phyloP scores from a whole-genome alignment of 1,140 invertebrate species.

The Drosophila sp. region DNA sequence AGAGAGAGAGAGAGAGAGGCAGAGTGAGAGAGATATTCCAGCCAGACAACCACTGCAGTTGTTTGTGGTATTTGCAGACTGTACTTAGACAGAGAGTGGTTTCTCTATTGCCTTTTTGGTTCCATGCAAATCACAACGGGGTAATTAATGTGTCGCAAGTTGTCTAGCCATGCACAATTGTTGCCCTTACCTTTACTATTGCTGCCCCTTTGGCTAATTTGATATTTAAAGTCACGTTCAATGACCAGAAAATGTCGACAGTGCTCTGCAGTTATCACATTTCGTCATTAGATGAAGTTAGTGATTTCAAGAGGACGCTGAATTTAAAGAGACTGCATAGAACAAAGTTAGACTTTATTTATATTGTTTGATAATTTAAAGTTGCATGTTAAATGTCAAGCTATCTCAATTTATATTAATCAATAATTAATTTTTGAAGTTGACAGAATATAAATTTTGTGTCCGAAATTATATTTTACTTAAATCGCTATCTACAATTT shows the following conservation, averaged over 20 bases:
- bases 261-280: slow-evolving; percentile 10
- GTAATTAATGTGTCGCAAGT: slow-evolving; percentile 69
- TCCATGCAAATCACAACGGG: slow-evolving; percentile 70
- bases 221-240: slow-evolving; percentile 62
- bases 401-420: no score
- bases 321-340: not conserved
- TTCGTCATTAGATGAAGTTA: slow-evolving; percentile 9
- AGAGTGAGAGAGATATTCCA: slow-evolving; percentile 4
- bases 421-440: no score
- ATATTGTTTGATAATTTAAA: no score
- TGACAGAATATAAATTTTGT: no score
- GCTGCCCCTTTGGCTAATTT: slow-evolving; percentile 55
- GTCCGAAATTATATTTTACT: no score
- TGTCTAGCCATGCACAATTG: slow-evolving; percentile 64
- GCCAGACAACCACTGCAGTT: slow-evolving; percentile 41
- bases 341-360: not conserved
- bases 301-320: not conserved
- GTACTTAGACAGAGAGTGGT: slow-evolving; percentile 7
- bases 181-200: slow-evolving; percentile 5
- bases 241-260: slow-evolving; percentile 6
- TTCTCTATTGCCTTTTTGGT: slow-evolving; percentile 12
- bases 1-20: not conserved
- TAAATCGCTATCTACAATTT: no score
- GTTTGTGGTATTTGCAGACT: slow-evolving; percentile 38
- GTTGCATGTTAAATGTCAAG: no score